A percentile compares a stretch with the other conserved stretches of the same genome.
Evolutionary conservation across 30 jellyfish, hydroid and myxozoan genomes (phyloP).

Genomic region (Aurelia coerulea): DNA sequence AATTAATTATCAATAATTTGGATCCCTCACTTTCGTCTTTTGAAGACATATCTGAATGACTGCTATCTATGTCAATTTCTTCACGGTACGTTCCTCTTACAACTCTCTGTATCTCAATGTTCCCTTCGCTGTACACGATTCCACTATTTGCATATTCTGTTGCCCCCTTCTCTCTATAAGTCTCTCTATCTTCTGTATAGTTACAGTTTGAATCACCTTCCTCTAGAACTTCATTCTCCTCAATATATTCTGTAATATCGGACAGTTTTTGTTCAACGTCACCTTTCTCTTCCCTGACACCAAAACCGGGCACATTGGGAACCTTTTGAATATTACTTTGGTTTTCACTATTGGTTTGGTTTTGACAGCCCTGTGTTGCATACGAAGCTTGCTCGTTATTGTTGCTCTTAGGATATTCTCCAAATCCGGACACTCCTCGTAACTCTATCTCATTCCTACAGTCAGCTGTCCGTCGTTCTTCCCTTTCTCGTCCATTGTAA

Average conservation of each 20-base stretch:
- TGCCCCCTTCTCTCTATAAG: constrained; percentile 7
- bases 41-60: constrained; percentile 39
- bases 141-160: neutral
- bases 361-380: neutral
- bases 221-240: constrained; percentile 39
- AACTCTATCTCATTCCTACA: no score
- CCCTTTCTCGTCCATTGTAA: no score
- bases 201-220: neutral
- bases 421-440: no score
- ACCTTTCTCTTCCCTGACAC: neutral
- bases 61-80: constrained; percentile 14
- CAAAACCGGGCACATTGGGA: no score
- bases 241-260: constrained; percentile 51
- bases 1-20: constrained; percentile 21
- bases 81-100: neutral
- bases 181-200: neutral
- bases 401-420: no score
- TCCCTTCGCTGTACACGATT: neutral
- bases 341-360: neutral
- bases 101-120: neutral
- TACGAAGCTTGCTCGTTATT: no score
- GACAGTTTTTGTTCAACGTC: constrained; percentile 46
- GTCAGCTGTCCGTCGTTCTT: no score
- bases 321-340: no score
- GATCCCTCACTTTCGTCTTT: constrained; percentile 44